Percentiles rank a stretch among this genome's conserved stretches.
These are phyloP conservation scores for Hybos culiciformis DNA, from an alignment of 2,888 invertebrate genomes.

Conservation along the genomic window DNA sequence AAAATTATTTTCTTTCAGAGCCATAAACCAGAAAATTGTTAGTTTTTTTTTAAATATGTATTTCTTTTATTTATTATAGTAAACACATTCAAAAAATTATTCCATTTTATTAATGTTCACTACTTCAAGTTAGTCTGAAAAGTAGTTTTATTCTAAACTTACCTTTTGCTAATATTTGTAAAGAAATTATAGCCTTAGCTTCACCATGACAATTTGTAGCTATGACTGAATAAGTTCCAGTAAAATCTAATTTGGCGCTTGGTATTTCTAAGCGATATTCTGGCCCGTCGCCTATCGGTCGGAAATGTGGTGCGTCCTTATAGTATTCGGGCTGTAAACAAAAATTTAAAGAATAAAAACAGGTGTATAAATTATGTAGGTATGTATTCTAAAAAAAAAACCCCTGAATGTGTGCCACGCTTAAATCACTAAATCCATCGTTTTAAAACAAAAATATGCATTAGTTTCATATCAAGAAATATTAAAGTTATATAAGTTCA, in stretches of 20 bases:
- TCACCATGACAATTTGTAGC: conserved; percentile 73
- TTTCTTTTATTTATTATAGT: neutral
- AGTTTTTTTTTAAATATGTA: neutral
- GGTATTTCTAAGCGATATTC: conserved; percentile 75
- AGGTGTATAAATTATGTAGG: too few species aligned
- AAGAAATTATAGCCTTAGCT: conserved; percentile 70
- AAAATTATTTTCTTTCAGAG: neutral
- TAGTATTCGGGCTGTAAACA: conserved; percentile 68
- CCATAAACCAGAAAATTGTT: neutral
- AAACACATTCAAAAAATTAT: conserved; percentile 1
- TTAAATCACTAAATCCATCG: too few species aligned
- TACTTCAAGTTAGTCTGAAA: too few species aligned
- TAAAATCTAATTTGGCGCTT: conserved; percentile 71
- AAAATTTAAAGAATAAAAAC: too few species aligned
- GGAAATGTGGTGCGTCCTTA: conserved; percentile 71
- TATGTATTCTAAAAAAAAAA: neutral
- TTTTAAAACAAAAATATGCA: too few species aligned
- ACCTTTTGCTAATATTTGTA: conserved; percentile 78
- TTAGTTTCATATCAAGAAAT: too few species aligned
- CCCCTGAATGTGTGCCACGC: too few species aligned
- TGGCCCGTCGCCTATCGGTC: conserved; percentile 56
- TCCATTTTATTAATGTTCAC: conserved; percentile 5
- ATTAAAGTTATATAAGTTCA: too few species aligned
- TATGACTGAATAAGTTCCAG: conserved; percentile 74
- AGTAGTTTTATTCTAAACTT: conserved; percentile 20